These are phyloP conservation scores for Caenorhabditis angaria DNA, from an alignment of 2,888 invertebrate species.

Conservation along the genomic window DNA sequence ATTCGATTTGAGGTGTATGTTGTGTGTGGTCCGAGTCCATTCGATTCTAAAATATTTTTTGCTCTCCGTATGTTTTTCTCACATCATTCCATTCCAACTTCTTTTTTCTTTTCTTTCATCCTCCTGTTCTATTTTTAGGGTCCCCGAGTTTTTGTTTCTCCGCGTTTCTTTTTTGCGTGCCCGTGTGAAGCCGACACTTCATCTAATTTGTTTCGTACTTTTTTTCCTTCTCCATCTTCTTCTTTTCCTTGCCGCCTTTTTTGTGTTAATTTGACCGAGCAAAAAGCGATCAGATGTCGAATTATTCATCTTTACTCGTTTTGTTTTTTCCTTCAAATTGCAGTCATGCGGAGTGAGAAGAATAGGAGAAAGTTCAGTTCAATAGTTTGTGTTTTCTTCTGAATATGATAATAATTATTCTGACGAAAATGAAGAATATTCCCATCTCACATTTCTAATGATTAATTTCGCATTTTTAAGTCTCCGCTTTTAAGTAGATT, in stretches of 20 bases:
- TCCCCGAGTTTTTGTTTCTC: neutral
- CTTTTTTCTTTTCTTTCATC: conserved; percentile 13
- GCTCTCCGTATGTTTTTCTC: conserved; percentile 7
- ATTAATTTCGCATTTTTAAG: too few species aligned
- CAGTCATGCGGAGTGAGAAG: too few species aligned
- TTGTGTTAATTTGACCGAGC: neutral
- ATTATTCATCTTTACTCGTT: too few species aligned
- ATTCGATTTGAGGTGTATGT: conserved; percentile 10
- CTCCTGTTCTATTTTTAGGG: conserved; percentile 13
- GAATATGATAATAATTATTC: too few species aligned
- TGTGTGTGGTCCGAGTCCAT: neutral
- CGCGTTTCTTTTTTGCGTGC: conserved; percentile 3
- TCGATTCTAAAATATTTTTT: neutral
- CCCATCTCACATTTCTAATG: too few species aligned
- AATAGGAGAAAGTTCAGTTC: too few species aligned
- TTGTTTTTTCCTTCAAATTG: too few species aligned
- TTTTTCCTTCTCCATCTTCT: conserved; percentile 3
- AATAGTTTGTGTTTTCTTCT: too few species aligned
- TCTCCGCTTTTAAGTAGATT: too few species aligned
- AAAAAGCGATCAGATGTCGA: neutral
- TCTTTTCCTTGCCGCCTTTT: neutral
- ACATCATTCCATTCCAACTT: neutral
- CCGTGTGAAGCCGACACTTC: conserved; percentile 6
- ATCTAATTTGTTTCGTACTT: conserved; percentile 41
- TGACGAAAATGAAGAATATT: too few species aligned